These are phyloP conservation scores for Ophioderma brevispina DNA, from an alignment of 35 echinoderm and acorn worm species.

Conservation along the genomic window DNA sequence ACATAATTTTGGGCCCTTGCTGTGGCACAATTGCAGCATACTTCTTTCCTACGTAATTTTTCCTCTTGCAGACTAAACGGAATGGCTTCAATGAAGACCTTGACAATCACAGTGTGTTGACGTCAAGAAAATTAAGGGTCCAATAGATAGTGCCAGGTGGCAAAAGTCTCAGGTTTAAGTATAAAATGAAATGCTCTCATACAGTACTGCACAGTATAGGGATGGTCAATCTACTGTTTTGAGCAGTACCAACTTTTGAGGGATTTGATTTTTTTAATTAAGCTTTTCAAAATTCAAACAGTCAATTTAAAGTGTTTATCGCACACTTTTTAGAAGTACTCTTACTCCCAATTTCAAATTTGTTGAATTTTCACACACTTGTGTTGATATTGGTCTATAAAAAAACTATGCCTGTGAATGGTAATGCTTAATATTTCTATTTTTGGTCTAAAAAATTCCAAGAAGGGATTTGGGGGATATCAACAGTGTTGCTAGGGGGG, in stretches of 20 bases:
- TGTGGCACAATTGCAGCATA: not conserved
- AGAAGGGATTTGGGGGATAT: too few relatives aligned
- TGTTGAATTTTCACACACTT: too few relatives aligned
- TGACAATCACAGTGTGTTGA: slow-evolving; percentile 26
- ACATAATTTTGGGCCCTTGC: not conserved
- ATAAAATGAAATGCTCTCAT: not conserved
- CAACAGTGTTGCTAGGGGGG: too few relatives aligned
- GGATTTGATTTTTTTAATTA: not conserved
- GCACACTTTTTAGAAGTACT: not conserved
- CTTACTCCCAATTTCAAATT: not conserved
- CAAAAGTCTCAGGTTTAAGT: slow-evolving; percentile 84
- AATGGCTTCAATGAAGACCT: not conserved
- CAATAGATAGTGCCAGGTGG: slow-evolving; percentile 58
- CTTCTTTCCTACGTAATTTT: not conserved
- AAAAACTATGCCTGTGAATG: too few relatives aligned
- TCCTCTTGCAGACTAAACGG: not conserved
- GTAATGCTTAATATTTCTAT: too few relatives aligned
- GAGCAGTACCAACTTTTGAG: not conserved
- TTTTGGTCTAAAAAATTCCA: too few relatives aligned
- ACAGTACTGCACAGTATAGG: not conserved
- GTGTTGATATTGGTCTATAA: too few relatives aligned
- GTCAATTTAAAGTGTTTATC: not conserved
- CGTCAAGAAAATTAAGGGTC: slow-evolving; percentile 67
- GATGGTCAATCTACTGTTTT: not conserved
- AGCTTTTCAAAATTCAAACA: not conserved